Base-by-base conservation (phyloP, 2,797 vertebrate genomes). In the Pangasius larnaudii region DNA sequence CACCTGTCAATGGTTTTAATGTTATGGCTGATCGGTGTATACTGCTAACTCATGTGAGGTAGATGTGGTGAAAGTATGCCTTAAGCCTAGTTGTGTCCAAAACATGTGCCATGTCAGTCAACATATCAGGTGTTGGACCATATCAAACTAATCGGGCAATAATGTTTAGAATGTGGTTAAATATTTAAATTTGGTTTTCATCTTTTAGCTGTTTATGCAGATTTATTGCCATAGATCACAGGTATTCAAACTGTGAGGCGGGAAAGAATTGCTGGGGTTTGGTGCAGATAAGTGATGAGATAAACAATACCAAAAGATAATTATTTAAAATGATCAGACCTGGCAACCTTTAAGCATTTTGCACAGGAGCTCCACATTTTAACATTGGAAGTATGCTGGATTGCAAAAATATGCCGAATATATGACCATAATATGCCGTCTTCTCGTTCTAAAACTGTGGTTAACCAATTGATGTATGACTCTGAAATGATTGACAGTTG, bases 401-500 rank as follows among this genome's bases (percentile, higher is more conserved):
- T 27, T 18, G 24, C 13, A 14, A n/a, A 67, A 6, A 67, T 3
- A 33, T 67, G 3, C 65, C 13, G 51, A 49, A 49, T 75, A 39
- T 71, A 49, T 75, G 11, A 13, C 46, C 3, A 46, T 27, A 10
- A 74, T 30, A 13, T 13, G 4, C 24, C 11, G 9, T 46, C 42
- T 74, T 74, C 39, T 75, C 1, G 13, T 75, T 75, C 42, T 27
- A 7, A 39, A 72, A 19, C 67, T 18, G 27, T 30, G 13, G 13
- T 67, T n/a, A 67, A 14, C n/a, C 63, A 4, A 30, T 33, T n/a
- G 3, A 14, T 67, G 63, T 30, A 67, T 30, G 13, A 30, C 30
- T 67, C n/a, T 67, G n/a, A 67, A 67, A 67, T 71, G 71, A 74
- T 46, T 75, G 72, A 75, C 72, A 49, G 71, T 14, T 46, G 10